Base-by-base conservation (phyloP, 2,888 invertebrate species). In the Carabus problematicus region DNA sequence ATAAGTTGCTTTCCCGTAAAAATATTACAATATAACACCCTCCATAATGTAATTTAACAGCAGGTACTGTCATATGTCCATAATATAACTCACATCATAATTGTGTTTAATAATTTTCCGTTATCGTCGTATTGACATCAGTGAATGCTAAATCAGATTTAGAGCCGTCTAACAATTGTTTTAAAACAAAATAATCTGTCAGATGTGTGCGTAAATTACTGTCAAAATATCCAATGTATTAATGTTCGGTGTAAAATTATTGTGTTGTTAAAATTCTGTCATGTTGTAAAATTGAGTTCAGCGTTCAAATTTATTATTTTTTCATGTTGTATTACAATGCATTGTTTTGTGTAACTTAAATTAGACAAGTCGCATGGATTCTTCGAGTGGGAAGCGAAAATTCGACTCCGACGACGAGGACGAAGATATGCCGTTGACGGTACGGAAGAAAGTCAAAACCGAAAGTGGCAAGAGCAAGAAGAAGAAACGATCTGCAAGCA, bases 361-460 rank as follows among this genome's bases (percentile, higher is more conserved):
- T 47, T 70, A 80, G 79, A 72, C 78, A 16, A 70, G 77, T 8
- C 72, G 79, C 58, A 74, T 76, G 52, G 71, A 74, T 8, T 75
- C 77, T 16, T 71, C 42, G 14, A 60, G 47, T 18, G 71, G 74
- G 18, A 84, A 87, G 74, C 82, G 87, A 71, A 86, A 85, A 78
- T 78, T 83, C 1, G 80, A 81, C 61, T 85, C 85, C 75, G 89
- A 89, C 59, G 90, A 91, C 75, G 82, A 82, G 58, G 86, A 85
- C 70, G 91, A 91, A 75, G 91, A 91, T 78, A 76, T 86, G 42
- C 92, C 93, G 16, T 81, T 93, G 67, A 82, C 85, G 11, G 85
- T 87, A 58, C 84, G 90, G 39, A 91, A 91, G 77, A 91, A 90
- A 76, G 79, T 86, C 3, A 91, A 92, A 76, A 84, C 84, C 69